These are phyloP conservation scores for Zapornia atra DNA, from an alignment of 2,113 vertebrate genomes.

Conservation along the genomic window DNA sequence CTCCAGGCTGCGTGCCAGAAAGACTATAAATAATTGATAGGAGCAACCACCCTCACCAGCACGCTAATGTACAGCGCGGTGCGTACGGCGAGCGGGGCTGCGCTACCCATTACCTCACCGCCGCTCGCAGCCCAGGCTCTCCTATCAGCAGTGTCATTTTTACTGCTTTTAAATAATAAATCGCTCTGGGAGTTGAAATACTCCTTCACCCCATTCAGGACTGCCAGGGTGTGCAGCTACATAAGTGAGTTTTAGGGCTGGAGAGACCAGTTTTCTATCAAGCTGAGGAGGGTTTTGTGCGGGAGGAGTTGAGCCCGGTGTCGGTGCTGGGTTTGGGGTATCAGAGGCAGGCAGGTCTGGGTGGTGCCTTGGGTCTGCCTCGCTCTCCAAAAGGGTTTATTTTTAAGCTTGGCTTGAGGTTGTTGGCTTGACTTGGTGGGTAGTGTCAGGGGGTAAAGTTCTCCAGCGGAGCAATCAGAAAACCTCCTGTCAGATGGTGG, in stretches of 20 bases:
- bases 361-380: background rate
- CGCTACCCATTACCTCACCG: constrained; percentile 67
- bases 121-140: background rate
- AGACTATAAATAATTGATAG: constrained; percentile 76
- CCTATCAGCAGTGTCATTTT: constrained; percentile 33
- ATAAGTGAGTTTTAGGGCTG: constrained; percentile 44
- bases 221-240: background rate
- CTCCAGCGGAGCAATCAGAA: background rate
- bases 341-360: background rate
- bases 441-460: background rate
- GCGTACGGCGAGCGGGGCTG: constrained; percentile 43
- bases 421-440: background rate
- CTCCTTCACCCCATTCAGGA: constrained; percentile 42
- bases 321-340: background rate
- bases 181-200: constrained; percentile 17
- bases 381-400: background rate
- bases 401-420: background rate
- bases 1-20: constrained; percentile 66
- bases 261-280: constrained; percentile 42
- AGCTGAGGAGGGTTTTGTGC: background rate
- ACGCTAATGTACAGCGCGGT: constrained; percentile 57
- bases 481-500: background rate
- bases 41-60: constrained; percentile 60
- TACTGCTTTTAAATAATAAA: constrained; percentile 71
- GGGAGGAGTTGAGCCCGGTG: background rate